A percentile compares a stretch with the other conserved stretches of the same genome.
These are phyloP conservation scores for Laothoe populi DNA, from an alignment of 2,888 invertebrate species.

Conservation along the genomic window DNA sequence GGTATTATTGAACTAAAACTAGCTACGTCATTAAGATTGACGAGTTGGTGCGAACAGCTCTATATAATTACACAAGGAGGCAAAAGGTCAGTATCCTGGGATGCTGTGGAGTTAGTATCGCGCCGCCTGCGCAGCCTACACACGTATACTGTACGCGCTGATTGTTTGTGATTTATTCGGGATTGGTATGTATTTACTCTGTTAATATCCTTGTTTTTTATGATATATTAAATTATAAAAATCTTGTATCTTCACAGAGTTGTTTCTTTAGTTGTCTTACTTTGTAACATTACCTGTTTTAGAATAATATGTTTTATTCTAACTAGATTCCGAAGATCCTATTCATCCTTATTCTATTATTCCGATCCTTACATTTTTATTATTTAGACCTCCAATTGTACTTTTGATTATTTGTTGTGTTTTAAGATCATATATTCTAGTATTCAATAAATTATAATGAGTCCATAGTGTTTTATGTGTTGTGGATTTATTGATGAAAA, in stretches of 20 bases:
- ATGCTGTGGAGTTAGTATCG: constrained; percentile 54
- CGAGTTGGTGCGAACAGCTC: constrained; percentile 38
- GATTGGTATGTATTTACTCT: constrained; percentile 23
- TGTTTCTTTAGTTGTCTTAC: no score
- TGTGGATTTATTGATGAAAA: no score
- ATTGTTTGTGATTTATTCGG: constrained; percentile 3
- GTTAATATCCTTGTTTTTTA: neutral
- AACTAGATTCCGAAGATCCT: no score
- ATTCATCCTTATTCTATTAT: no score
- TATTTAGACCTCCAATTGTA: no score
- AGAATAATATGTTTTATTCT: no score
- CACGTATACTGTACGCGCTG: constrained; percentile 34
- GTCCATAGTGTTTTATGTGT: no score
- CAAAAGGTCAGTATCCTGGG: constrained; percentile 58
- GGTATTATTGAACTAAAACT: neutral
- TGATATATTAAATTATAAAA: neutral
- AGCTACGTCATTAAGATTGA: neutral
- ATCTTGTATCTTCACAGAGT: neutral
- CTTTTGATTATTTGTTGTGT: no score
- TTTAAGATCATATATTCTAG: no score
- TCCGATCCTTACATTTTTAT: no score
- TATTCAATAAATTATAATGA: no score
- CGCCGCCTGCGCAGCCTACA: constrained; percentile 52
- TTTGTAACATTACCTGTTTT: no score
- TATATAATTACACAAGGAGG: constrained; percentile 32